Base-by-base conservation (phyloP, 2,113 vertebrate species). In the Centropus bengalensis region DNA sequence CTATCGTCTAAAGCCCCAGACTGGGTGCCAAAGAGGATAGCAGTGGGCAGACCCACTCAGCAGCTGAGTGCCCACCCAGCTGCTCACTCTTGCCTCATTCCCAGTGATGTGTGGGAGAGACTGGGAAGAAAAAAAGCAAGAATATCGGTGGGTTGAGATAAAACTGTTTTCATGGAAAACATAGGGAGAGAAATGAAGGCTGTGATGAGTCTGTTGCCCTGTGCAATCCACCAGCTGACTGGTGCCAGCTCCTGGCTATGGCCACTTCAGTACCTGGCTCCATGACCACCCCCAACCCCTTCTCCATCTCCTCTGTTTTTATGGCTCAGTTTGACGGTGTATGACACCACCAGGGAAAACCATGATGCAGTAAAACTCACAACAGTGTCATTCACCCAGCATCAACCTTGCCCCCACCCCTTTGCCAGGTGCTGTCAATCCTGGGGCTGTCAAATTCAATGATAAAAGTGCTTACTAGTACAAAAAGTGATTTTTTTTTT, bases 291-390 rank as follows among this genome's bases (percentile, higher is more conserved):
- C 21, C 28, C 5, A 5, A 6, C 17, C 19, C 5, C 21, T 10
- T 27, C 47, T 14, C n/a, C 9, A 26, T 17, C 26, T 32, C 28
- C 44, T 5, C 36, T 1, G 0, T 5, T n/a, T 8, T 18, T 2
- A 13, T 0, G 42, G 33, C 8, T 4, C 24, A 5, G 33, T 12
- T 2, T 3, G 70, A 2, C 2, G 0, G 14, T 0, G 6, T 0
- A 0, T 7, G n/a, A 26, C 0, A 13, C 8, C 51, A 8, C 9
- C 38, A 3, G 27, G 26, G 14, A 12, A 7, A 12, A 40, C 47
- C 6, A 4, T 2, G 22, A 12, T 8, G 6, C n/a, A 12, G 14
- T 32, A 4, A 27, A 63, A 3, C n/a, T 13, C 59, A 14, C n/a
- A 1, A 14, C 77, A 4, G 20, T 2, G 40, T 12, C 52, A 19